Percentiles rank a stretch among this genome's conserved stretches.
phyloP scores from a whole-genome alignment of 2,797 vertebrate genomes.

The Acanthurus lineatus region DNA sequence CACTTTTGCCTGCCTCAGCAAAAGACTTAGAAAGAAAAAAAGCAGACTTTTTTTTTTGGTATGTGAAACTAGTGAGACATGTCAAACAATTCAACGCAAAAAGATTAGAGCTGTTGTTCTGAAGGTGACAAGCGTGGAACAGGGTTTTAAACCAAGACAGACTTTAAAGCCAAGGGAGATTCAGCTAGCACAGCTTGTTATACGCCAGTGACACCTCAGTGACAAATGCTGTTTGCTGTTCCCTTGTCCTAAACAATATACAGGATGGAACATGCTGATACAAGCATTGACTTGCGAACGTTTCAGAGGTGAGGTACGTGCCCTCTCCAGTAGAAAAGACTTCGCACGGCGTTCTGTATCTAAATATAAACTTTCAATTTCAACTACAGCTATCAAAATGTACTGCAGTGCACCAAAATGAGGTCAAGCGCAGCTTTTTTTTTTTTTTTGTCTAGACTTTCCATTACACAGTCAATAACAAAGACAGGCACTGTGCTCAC shows the following conservation, averaged over 20 bases:
- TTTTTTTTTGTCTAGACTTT: conserved; percentile 63
- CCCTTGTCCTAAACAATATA: conserved; percentile 67
- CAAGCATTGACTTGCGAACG: conserved; percentile 61
- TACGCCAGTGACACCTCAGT: conserved; percentile 60
- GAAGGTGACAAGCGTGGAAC: conserved; percentile 64
- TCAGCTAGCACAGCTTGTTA: conserved; percentile 59
- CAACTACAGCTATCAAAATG: conserved; percentile 50
- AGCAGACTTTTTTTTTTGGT: background rate
- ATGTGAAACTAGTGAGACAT: conserved; percentile 29
- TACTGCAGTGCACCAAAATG: conserved; percentile 61
- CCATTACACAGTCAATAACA: conserved; percentile 73
- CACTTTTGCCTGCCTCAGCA: conserved; percentile 63
- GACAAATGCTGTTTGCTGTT: conserved; percentile 69
- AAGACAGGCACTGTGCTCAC: conserved; percentile 58
- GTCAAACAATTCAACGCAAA: conserved; percentile 56
- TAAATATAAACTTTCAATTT: conserved; percentile 72
- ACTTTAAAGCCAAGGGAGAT: conserved; percentile 49
- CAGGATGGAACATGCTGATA: conserved; percentile 69
- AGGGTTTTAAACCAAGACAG: conserved; percentile 56
- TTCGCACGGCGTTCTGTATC: conserved; percentile 45
- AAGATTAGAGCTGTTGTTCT: conserved; percentile 65
- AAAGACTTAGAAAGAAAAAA: conserved; percentile 36
- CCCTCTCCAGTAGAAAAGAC: conserved; percentile 27
- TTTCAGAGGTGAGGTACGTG: conserved; percentile 58
- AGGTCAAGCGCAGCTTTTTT: conserved; percentile 63